Base-by-base conservation (phyloP, 92 coral and sea anemone genomes). In the Plumapathes pennacea region DNA sequence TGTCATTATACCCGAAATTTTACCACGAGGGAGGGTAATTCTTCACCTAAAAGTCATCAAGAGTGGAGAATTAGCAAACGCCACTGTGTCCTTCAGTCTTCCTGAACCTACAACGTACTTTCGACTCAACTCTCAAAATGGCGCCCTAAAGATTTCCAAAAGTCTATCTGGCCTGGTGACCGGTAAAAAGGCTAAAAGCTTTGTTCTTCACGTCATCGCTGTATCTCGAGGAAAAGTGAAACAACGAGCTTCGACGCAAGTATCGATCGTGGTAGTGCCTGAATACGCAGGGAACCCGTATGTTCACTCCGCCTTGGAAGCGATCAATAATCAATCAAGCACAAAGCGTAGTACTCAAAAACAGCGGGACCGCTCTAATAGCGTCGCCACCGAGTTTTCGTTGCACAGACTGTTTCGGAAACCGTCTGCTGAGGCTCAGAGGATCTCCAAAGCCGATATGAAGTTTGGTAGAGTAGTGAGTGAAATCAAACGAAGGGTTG, bases 361-460 rank as follows among this genome's bases (percentile, higher is more conserved):
- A 3, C 32, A 61, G 20, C 60, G 83, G 26, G 32, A 47, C 27
- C 29, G 14, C 20, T 18, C 20, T 27, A 63, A 31, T 15, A 27
- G 19, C 6, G 54, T 48, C 1, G 29, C 25, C n/a, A 57, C 64
- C 21, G 96, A 92, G 64, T 94, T 94, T 53, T 55, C 82, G 3
- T 57, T 83, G 23, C 99, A 94, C 74, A 96, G 99, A 24, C 62
- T 94, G 57, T 94, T 94, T 46, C 99, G 99, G 25, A 83, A 68
- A 20, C 76, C 80, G 31, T 94, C 99, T 47, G 77, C 64, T 4
- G 80, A 71, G 69, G 99, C 96, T 34, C 88, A 74, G 53, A 71
- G 63, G 34, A 82, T 94, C 45, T 88, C 99, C 10, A 62, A 61
- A 21, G 96, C 99, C 19, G 97, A 94, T 36, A 50, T 84, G 26